These are phyloP conservation scores for Deilephila porcellus DNA, from an alignment of 2,888 invertebrate genomes.

Conservation along the genomic window DNA sequence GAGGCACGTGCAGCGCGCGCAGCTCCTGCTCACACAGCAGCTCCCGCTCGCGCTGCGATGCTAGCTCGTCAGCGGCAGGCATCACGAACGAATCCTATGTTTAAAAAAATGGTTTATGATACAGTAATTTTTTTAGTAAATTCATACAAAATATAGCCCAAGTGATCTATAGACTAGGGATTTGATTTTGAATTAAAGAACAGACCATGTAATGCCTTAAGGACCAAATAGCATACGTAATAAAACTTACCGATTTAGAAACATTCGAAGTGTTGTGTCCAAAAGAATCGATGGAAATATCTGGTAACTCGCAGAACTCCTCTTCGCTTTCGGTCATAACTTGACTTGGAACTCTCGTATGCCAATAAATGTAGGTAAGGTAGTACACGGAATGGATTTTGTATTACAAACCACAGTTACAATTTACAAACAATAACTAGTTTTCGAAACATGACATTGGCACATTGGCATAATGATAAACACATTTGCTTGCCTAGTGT, in stretches of 20 bases:
- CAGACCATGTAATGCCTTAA: no score
- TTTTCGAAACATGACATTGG: no score
- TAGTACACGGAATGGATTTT: no score
- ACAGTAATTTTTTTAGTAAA: not conserved
- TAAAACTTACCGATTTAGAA: not conserved
- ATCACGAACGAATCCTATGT: slow-evolving; percentile 49
- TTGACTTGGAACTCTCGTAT: no score
- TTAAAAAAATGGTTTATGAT: slow-evolving; percentile 40
- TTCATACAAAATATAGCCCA: not conserved
- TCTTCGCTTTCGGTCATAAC: slow-evolving; percentile 50
- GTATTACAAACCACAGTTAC: no score
- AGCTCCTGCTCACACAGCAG: slow-evolving; percentile 47
- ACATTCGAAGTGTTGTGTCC: slow-evolving; percentile 29
- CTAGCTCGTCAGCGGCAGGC: slow-evolving; percentile 55
- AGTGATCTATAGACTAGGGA: no score
- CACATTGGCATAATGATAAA: no score
- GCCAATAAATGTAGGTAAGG: no score
- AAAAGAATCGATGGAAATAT: slow-evolving; percentile 53
- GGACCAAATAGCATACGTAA: no score
- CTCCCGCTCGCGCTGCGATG: slow-evolving; percentile 50
- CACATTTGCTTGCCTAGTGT: no score
- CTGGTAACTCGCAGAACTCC: slow-evolving; percentile 60
- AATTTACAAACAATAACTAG: no score
- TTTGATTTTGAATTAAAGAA: no score
- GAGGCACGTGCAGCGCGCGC: slow-evolving; percentile 35